Evolutionary conservation across 2,797 vertebrate species (phyloP).

Genomic region (Danionella dracula): DNA sequence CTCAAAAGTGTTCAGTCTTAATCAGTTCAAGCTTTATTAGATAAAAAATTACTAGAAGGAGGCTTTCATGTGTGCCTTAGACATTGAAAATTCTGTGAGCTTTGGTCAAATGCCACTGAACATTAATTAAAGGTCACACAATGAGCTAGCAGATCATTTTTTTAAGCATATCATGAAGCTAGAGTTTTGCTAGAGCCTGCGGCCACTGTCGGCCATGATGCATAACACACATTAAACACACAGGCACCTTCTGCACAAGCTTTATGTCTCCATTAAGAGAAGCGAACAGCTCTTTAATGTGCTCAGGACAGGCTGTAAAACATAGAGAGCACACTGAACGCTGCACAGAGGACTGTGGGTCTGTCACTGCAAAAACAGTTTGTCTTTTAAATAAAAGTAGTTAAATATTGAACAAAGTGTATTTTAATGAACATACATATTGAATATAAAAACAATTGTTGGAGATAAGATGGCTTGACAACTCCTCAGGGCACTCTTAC

Average conservation of each 20-base stretch:
- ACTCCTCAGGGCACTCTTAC: no score
- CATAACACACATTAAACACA: slow-evolving; percentile 39
- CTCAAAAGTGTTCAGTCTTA: background rate
- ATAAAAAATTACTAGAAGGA: no score
- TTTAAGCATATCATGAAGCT: slow-evolving; percentile 46
- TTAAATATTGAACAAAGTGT: background rate
- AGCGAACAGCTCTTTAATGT: slow-evolving; percentile 19
- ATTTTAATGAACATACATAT: no score
- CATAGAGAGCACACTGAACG: slow-evolving; percentile 1
- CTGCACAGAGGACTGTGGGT: background rate
- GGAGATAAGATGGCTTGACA: no score
- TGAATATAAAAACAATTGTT: no score
- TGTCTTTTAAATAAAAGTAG: background rate
- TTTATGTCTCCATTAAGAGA: slow-evolving; percentile 32
- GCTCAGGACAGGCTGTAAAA: background rate
- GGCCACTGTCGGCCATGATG: slow-evolving; percentile 41
- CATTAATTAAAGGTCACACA: slow-evolving; percentile 62
- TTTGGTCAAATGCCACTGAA: slow-evolving; percentile 58
- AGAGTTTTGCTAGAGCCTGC: slow-evolving; percentile 13
- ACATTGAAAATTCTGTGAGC: no score
- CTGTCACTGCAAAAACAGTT: background rate
- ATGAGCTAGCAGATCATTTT: slow-evolving; percentile 41
- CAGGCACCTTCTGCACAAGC: slow-evolving; percentile 30
- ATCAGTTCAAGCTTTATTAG: no score
- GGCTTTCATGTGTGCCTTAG: no score